These are phyloP conservation scores for Halocynthia aurantium DNA, from an alignment of 23 tunicate species.

Conservation along the genomic window DNA sequence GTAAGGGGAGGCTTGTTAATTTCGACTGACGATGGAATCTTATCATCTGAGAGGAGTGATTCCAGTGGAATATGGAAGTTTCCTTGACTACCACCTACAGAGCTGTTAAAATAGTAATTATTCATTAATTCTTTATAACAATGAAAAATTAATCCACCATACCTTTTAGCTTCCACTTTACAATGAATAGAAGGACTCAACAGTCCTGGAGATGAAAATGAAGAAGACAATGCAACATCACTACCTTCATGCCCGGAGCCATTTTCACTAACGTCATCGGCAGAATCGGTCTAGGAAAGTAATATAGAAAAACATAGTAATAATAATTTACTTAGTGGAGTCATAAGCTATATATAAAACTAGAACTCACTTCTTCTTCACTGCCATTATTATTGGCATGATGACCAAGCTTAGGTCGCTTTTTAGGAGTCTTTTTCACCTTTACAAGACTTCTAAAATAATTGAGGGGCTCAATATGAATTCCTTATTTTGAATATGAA, in stretches of 20 bases:
- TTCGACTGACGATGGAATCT: background rate
- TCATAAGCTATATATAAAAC: background rate
- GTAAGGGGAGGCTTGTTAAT: too few relatives aligned
- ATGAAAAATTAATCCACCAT: background rate
- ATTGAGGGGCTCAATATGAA: too few relatives aligned
- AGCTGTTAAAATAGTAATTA: constrained; percentile 4
- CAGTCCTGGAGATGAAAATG: constrained; percentile 10
- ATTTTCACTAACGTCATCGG: constrained; percentile 9
- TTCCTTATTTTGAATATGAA: background rate
- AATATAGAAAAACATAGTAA: background rate
- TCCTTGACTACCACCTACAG: background rate
- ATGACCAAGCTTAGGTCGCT: constrained; percentile 23
- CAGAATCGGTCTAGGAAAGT: constrained; percentile 2
- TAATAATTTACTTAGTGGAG: background rate
- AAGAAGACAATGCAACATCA: background rate
- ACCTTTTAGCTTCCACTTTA: constrained; percentile 12
- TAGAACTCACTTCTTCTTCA: constrained; percentile 14
- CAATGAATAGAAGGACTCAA: constrained; percentile 2
- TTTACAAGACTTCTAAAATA: constrained; percentile 5
- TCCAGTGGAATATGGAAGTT: constrained; percentile 46
- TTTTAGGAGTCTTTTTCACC: constrained; percentile 27
- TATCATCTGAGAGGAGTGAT: constrained; percentile 29
- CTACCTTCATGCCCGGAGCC: constrained; percentile 10
- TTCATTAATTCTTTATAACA: background rate
- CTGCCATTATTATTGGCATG: background rate